Conservation (phyloP, 2,888 invertebrate species). For the Nowickia ferox region DNA sequence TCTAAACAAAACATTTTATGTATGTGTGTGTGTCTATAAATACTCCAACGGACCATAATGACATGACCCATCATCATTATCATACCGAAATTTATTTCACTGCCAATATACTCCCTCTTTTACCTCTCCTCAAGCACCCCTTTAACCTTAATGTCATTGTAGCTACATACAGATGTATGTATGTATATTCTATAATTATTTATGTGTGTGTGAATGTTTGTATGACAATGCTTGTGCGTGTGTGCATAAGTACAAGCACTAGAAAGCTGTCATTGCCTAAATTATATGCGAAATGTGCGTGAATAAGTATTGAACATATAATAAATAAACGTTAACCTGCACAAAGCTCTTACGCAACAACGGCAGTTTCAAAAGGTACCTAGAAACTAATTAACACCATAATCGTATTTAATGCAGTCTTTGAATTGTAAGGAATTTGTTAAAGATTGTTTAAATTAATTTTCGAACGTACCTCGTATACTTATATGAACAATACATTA, state of each 20-base stretch:
- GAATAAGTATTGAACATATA: conserved; percentile 70
- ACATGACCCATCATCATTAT: conserved; percentile 69
- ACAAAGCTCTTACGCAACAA: conserved; percentile 22
- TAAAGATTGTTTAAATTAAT: background rate
- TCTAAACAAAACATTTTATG: conserved; percentile 66
- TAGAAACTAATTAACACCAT: background rate
- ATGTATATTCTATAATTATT: conserved; percentile 3
- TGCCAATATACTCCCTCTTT: conserved; percentile 17
- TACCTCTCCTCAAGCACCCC: conserved; percentile 42
- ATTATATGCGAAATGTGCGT: conserved; percentile 79
- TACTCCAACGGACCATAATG: conserved; percentile 70
- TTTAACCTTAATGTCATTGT: conserved; percentile 64
- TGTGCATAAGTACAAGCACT: conserved; percentile 60
- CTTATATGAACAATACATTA: background rate
- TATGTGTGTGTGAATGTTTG: conserved; percentile 5
- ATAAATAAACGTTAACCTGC: conserved; percentile 67
- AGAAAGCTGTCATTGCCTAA: conserved; percentile 74
- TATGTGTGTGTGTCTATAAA: conserved; percentile 39
- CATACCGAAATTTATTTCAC: conserved; percentile 54
- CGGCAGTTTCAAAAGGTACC: background rate
- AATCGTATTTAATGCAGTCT: background rate
- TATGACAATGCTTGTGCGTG: conserved; percentile 35
- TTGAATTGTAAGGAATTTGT: too few relatives aligned
- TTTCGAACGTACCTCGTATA: background rate
- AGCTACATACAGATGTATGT: conserved; percentile 6